Evolutionary conservation across 35 echinoderm and acorn worm genomes (phyloP).

Genomic region (Acanthaster planci): DNA sequence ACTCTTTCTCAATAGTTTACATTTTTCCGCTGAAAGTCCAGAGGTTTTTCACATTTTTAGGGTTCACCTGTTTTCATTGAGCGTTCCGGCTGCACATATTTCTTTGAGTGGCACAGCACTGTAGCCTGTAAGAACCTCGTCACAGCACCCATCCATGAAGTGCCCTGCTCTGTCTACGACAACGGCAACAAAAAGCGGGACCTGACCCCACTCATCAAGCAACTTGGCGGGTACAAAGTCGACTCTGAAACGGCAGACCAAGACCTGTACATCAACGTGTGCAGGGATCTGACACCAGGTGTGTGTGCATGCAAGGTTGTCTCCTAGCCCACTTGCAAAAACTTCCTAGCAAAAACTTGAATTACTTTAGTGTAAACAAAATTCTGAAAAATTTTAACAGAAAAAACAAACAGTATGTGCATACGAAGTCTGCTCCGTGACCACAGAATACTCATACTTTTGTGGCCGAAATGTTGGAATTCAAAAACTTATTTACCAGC

Average conservation of each 20-base stretch:
- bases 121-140: constrained; percentile 59
- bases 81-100: constrained; percentile 60
- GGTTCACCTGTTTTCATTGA: constrained; percentile 84
- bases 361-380: no score
- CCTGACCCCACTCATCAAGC: constrained; percentile 84
- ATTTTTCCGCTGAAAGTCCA: background rate
- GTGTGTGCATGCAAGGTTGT: no score
- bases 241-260: constrained; percentile 53
- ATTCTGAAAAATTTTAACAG: no score
- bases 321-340: no score
- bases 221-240: constrained; percentile 71
- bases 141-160: constrained; percentile 53
- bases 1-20: background rate
- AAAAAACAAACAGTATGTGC: no score
- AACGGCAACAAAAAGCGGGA: constrained; percentile 70
- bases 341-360: no score
- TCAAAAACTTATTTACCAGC: no score
- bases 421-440: no score
- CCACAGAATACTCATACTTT: no score
- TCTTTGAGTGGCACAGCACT: constrained; percentile 91
- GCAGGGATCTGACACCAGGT: constrained; percentile 86
- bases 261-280: constrained; percentile 97
- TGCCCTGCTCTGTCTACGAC: constrained; percentile 83
- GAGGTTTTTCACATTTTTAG: constrained; percentile 26
- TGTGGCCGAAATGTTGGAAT: no score